phyloP scores from a whole-genome alignment of 2,797 vertebrate species.

The Poecilia gillii region DNA sequence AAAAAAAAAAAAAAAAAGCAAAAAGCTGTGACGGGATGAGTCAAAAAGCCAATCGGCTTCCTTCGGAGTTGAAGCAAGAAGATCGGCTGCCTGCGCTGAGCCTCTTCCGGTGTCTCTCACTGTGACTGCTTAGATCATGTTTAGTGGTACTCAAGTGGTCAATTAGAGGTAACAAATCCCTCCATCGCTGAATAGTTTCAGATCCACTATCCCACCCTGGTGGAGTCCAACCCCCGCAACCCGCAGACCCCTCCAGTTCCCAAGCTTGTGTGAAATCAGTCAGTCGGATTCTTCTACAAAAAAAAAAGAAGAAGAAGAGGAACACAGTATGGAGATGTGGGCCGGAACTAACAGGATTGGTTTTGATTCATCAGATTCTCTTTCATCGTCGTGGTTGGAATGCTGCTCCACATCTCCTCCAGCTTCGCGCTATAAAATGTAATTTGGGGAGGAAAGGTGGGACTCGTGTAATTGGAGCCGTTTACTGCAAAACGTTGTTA shows the following conservation, averaged over 20 bases:
- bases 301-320: conserved; percentile 5
- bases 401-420: conserved; percentile 85
- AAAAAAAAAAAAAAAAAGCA: too few species aligned
- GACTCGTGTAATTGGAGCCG: conserved; percentile 68
- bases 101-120: conserved; percentile 22
- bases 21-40: not conserved
- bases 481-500: conserved; percentile 61
- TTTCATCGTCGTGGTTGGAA: conserved; percentile 89
- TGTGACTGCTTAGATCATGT: conserved; percentile 48
- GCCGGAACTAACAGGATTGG: conserved; percentile 92
- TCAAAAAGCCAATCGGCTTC: not conserved
- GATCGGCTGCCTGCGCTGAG: not conserved
- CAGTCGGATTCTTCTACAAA: conserved; percentile 64
- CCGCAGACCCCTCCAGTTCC: conserved; percentile 47
- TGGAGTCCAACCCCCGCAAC: conserved; percentile 10
- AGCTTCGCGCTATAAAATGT: conserved; percentile 82
- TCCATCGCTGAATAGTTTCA: conserved; percentile 55
- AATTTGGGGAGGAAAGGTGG: conserved; percentile 51
- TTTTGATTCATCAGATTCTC: conserved; percentile 91
- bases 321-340: conserved; percentile 83
- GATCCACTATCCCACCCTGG: conserved; percentile 42
- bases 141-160: conserved; percentile 65
- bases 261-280: conserved; percentile 76
- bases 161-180: conserved; percentile 69
- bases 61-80: not conserved